Evolutionary conservation across 2,113 vertebrate species (phyloP), one percentile per base, ranked within the genome.

Genomic region (Stictonetta naevosa): DNA sequence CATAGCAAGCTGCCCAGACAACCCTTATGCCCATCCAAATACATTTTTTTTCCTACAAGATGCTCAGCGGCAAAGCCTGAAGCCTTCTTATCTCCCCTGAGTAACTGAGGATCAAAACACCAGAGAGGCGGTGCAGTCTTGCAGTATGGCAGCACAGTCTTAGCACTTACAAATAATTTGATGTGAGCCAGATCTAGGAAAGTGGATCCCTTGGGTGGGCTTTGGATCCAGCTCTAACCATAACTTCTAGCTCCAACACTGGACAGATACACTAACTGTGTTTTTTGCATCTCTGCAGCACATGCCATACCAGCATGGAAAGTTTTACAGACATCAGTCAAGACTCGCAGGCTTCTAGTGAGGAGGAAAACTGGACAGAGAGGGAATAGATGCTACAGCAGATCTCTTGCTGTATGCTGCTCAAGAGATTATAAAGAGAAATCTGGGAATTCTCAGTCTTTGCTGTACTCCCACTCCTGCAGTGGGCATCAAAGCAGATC

Each of bases 101-200:
- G 4, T 50, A 53, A 44, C 42, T 25, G 25, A 80, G 40, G 59
- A 19, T 69, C 48, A 44, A 67, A 59, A 21, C 13, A 25, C 14
- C 56, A 48, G 75, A 48, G 34, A 53, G 34, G 8, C 56, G 31
- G 36, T 4, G 33, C 1, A 50, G 4, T 4, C 34, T 12, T 16
- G 7, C 20, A 40, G 5, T 3, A 36, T 10, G 10, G 8, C 21
- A 34, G 36, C 16, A 8, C 15, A 33, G 1, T 3, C 0, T 0
- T 4, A 13, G 36, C 1, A 13, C 40, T 80, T 23, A 40, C 4
- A 63, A 46, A 72, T 42, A 26, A 18, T 26, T 40, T 23, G 17
- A 36, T 33, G 23, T 20, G 60, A 83, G 72, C 68, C 73, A 71
- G 46, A 33, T 7, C 4, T 2, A 38, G 18, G 13, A 22, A 90